A percentile compares a stretch with the other conserved stretches of the same genome.
phyloP scores from a whole-genome alignment of 2,888 invertebrate genomes.

The Leptura quadrifasciata region DNA sequence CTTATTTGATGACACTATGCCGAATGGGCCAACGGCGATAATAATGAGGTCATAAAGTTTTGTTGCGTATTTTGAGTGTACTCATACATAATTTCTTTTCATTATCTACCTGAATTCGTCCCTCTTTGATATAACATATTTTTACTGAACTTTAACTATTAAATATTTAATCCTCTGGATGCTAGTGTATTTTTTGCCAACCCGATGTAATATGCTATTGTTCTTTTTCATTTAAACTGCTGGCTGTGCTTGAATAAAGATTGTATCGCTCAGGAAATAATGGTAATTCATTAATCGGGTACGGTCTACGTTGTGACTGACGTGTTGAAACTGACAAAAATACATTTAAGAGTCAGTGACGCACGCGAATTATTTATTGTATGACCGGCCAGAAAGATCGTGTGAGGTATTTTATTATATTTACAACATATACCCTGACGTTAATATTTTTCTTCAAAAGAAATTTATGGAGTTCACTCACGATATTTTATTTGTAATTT shows the following conservation, averaged over 20 bases:
- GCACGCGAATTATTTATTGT: not conserved
- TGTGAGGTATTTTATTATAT: constrained; percentile 9
- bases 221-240: not conserved
- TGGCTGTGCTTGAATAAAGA: not conserved
- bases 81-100: no score
- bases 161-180: no score
- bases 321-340: not conserved
- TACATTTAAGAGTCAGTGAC: not conserved
- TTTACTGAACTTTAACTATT: no score
- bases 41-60: no score
- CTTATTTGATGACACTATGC: no score
- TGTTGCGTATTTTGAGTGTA: no score
- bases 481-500: not conserved
- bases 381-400: not conserved
- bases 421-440: not conserved
- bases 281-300: not conserved
- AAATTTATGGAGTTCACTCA: constrained; percentile 17
- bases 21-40: no score
- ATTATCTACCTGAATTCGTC: no score
- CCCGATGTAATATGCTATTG: not conserved
- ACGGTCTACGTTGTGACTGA: not conserved
- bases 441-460: constrained; percentile 16
- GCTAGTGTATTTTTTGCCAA: no score
- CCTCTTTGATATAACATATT: no score
- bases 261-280: not conserved